Conservation (phyloP, 2,113 vertebrate genomes). For the Felis catus region DNA sequence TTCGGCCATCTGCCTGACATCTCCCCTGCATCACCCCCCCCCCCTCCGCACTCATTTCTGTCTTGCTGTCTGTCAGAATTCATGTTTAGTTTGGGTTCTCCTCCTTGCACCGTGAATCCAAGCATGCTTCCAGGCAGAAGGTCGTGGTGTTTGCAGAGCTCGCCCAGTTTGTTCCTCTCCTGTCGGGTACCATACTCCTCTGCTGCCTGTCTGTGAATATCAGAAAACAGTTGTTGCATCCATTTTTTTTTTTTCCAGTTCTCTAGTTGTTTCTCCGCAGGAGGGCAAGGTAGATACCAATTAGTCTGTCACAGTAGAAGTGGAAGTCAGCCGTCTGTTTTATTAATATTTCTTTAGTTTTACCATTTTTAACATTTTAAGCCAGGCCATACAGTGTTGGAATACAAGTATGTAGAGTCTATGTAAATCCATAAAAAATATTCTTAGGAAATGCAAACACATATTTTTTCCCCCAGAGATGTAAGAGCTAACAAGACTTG, state of each 20-base stretch:
- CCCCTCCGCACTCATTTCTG: rapidly evolving
- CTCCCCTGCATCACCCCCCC: rapidly evolving
- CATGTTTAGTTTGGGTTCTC: neutral
- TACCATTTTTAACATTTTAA: neutral
- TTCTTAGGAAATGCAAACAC: neutral
- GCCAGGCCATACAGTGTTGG: neutral
- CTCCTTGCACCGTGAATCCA: neutral
- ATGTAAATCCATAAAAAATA: neutral
- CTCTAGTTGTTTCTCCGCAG: neutral
- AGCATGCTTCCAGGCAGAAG: neutral
- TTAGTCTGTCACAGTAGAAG: neutral
- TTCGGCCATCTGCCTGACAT: neutral
- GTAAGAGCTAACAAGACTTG: neutral
- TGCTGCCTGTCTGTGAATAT: neutral
- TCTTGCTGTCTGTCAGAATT: neutral
- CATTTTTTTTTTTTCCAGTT: neutral
- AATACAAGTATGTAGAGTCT: neutral
- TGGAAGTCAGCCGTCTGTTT: neutral
- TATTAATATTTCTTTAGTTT: neutral
- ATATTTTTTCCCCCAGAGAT: neutral
- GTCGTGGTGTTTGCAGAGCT: too few species aligned
- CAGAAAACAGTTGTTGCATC: neutral
- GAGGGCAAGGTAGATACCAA: neutral
- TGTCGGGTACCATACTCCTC: neutral
- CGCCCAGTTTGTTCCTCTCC: neutral